A percentile compares a stretch with the other conserved stretches of the same genome.
Conservation (phyloP, 2,113 vertebrate genomes). For the Pao palembangensis region DNA sequence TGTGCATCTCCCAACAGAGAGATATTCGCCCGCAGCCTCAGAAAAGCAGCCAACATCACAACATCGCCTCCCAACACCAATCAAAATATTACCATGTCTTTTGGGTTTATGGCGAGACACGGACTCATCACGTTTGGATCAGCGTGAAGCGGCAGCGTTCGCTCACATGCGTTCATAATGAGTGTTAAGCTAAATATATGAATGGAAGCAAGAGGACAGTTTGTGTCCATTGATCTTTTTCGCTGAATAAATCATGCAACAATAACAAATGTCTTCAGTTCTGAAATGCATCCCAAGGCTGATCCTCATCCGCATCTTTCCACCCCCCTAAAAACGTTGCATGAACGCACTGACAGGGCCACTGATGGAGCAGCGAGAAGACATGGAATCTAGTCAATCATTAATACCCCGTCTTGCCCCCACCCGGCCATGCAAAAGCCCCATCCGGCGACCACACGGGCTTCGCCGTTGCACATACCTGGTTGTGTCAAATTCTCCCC, state of each 20-base stretch:
- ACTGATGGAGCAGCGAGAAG: conserved; percentile 59
- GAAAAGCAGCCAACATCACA: conserved; percentile 52
- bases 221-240: conserved; percentile 17
- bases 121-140: conserved; percentile 37
- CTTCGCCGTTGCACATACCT: conserved; percentile 60
- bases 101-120: conserved; percentile 25
- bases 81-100: conserved; percentile 52
- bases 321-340: conserved; percentile 40
- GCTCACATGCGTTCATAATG: conserved; percentile 53
- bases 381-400: conserved; percentile 48
- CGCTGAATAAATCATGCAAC: neutral
- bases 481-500: conserved; percentile 38
- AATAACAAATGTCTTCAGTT: neutral
- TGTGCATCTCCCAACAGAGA: conserved; percentile 49
- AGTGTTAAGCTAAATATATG: conserved; percentile 40
- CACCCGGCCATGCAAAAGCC: conserved; percentile 55
- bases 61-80: conserved; percentile 50
- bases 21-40: conserved; percentile 47
- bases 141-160: conserved; percentile 53
- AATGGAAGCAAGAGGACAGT: conserved; percentile 27
- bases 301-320: conserved; percentile 31
- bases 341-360: conserved; percentile 62
- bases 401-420: conserved; percentile 12
- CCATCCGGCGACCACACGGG: conserved; percentile 14
- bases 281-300: conserved; percentile 6